Evolutionary conservation across 2,888 invertebrate genomes (phyloP).

Genomic region (Lacanobia wlatinum): DNA sequence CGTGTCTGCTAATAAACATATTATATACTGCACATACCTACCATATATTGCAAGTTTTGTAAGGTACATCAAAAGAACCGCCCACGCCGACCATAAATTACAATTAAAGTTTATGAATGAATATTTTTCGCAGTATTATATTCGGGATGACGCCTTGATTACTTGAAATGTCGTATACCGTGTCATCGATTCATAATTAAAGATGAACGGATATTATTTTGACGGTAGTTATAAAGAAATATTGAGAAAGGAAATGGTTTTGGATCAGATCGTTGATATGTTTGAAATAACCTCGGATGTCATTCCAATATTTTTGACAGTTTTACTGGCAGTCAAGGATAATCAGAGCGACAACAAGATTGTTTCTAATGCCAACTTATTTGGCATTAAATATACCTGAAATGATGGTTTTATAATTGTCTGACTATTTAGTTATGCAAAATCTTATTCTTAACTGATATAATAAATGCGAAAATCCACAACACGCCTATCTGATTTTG

Average conservation of each 20-base stretch:
- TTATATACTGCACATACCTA: constrained; percentile 11
- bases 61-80: constrained; percentile 39
- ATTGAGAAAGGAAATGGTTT: constrained; percentile 31
- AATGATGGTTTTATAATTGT: not conserved
- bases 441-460: no score
- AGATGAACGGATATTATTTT: constrained; percentile 36
- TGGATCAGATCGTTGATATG: constrained; percentile 9
- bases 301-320: constrained; percentile 14
- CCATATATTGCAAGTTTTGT: constrained; percentile 25
- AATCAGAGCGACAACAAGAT: not conserved
- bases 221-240: constrained; percentile 16
- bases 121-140: constrained; percentile 40
- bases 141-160: constrained; percentile 39
- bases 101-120: constrained; percentile 49
- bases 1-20: not conserved
- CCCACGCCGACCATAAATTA: constrained; percentile 44
- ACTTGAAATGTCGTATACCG: constrained; percentile 41
- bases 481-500: no score
- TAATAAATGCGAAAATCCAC: no score
- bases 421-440: not conserved
- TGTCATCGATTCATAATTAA: constrained; percentile 41
- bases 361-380: not conserved
- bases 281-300: not conserved
- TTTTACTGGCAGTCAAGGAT: not conserved
- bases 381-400: not conserved